Percentiles rank a stretch among this genome's conserved stretches.
These are phyloP conservation scores for Creontiades dilutus DNA, from an alignment of 2,888 invertebrate genomes.

Conservation along the genomic window DNA sequence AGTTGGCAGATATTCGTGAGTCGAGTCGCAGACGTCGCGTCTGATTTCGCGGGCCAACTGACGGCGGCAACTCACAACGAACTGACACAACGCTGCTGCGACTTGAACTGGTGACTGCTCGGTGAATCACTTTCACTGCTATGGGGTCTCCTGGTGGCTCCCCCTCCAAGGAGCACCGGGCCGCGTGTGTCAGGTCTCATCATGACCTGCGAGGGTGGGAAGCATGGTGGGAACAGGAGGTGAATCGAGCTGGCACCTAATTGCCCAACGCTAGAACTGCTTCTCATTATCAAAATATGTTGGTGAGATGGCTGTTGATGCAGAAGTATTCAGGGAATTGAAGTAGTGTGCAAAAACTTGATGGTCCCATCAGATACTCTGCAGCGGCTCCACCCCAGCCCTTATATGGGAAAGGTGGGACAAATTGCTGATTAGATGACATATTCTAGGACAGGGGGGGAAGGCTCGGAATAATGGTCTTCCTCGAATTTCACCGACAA, in stretches of 20 bases:
- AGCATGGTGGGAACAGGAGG: neutral
- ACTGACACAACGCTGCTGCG: conserved; percentile 31
- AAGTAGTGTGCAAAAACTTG: no score
- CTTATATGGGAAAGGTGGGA: no score
- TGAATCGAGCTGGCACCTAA: neutral
- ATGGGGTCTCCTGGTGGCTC: neutral
- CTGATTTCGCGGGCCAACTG: neutral
- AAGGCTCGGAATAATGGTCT: no score
- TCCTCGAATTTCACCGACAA: no score
- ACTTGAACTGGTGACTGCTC: conserved; percentile 22
- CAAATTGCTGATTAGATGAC: no score
- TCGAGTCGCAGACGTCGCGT: conserved; percentile 16
- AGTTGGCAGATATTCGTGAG: neutral
- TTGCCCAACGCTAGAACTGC: neutral
- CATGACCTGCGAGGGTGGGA: conserved; percentile 38
- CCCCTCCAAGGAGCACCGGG: neutral
- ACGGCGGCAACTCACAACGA: neutral
- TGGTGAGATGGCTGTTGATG: no score
- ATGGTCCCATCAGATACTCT: no score
- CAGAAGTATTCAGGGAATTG: no score
- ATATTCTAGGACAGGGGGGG: no score
- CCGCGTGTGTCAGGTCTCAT: conserved; percentile 34
- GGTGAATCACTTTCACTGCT: conserved; percentile 32
- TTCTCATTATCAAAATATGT: neutral
- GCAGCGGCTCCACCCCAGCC: no score